A percentile compares a stretch with the other conserved stretches of the same genome.
Evolutionary conservation across 2,797 vertebrate species (phyloP).

Genomic region (Eidolon dupreanum): DNA sequence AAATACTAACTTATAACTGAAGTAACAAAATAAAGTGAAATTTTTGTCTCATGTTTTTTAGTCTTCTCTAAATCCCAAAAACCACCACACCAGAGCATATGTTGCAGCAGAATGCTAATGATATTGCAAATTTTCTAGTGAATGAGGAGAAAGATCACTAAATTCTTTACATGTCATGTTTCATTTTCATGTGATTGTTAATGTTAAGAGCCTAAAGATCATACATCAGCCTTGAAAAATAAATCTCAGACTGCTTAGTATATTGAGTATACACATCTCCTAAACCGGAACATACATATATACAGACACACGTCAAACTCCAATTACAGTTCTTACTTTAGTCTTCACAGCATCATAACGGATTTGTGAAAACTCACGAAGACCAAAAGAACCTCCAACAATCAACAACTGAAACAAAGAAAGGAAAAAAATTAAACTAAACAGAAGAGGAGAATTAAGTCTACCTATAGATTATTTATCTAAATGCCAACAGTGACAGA

Average conservation of each 20-base stretch:
- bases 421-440: conserved; percentile 54
- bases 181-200: not conserved
- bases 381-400: conserved; percentile 95
- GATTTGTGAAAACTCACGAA: conserved; percentile 95
- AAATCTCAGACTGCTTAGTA: not conserved
- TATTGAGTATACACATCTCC: not conserved
- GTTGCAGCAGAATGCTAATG: not conserved
- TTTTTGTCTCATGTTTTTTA: conserved; percentile 1
- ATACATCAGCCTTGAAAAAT: not conserved
- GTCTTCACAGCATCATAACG: conserved; percentile 93
- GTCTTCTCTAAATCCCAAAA: conserved; percentile 20
- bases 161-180: conserved; percentile 38
- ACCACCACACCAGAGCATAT: not conserved
- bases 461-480: not conserved
- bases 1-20: conserved; percentile 29
- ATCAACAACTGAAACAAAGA: conserved; percentile 91
- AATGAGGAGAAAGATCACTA: not conserved
- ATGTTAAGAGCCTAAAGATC: not conserved
- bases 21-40: conserved; percentile 27
- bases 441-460: not conserved
- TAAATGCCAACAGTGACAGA: conserved; percentile 29
- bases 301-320: not conserved
- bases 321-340: conserved; percentile 86
- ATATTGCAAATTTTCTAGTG: conserved; percentile 27
- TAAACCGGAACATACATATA: not conserved